A percentile compares a stretch with the other conserved stretches of the same genome.
phyloP scores from a whole-genome alignment of 53 echinoderm and acorn worm genomes.

The Henricia sp. region DNA sequence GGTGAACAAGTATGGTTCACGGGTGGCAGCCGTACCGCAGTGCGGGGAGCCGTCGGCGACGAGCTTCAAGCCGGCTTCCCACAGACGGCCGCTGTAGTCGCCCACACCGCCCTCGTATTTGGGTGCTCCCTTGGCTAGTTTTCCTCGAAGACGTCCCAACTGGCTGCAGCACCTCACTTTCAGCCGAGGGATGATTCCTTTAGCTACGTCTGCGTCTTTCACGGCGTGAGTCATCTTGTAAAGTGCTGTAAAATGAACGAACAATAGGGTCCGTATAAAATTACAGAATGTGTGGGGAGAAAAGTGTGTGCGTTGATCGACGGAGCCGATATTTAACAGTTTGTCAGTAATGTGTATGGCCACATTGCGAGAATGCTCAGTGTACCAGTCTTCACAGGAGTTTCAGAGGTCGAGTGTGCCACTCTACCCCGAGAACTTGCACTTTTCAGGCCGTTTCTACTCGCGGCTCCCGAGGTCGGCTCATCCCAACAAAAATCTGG shows the following conservation, averaged over 20 bases:
- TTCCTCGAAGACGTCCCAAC: neutral
- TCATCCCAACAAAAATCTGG: too few relatives aligned
- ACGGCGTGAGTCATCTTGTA: slow-evolving; percentile 62
- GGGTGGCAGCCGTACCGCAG: slow-evolving; percentile 58
- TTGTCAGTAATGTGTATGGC: too few relatives aligned
- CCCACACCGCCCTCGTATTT: slow-evolving; percentile 18
- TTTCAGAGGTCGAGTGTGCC: too few relatives aligned
- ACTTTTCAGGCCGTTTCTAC: too few relatives aligned
- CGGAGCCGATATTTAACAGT: too few relatives aligned
- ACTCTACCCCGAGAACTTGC: too few relatives aligned
- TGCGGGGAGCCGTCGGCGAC: slow-evolving; percentile 60
- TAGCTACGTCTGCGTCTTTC: neutral
- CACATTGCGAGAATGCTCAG: too few relatives aligned
- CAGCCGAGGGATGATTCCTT: neutral
- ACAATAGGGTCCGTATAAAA: neutral
- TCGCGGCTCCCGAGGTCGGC: too few relatives aligned
- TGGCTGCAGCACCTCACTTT: neutral
- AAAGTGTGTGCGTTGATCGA: too few relatives aligned
- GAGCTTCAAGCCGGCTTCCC: slow-evolving; percentile 55
- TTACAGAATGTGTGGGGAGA: too few relatives aligned
- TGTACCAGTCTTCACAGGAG: too few relatives aligned
- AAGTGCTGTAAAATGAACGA: slow-evolving; percentile 10
- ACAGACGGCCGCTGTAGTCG: slow-evolving; percentile 49
- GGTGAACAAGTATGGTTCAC: slow-evolving; percentile 49
- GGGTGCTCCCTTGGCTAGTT: neutral